Base-by-base conservation (phyloP, 2,113 vertebrate genomes). In the Sceloporus tristichus region DNA sequence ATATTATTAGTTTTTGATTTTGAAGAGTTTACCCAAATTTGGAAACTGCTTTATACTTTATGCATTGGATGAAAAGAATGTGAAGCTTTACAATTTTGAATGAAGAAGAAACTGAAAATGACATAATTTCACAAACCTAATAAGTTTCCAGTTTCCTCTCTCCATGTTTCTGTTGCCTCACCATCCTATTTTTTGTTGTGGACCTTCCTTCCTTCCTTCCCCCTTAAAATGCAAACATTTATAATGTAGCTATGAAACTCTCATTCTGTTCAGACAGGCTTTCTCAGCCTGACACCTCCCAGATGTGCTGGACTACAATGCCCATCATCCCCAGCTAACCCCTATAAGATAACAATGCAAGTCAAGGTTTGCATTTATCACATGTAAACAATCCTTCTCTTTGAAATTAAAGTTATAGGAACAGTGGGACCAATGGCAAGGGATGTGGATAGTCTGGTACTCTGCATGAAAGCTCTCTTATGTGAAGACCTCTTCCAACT, bases 361-460 rank as follows among this genome's bases (percentile, higher is more conserved):
- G 59, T 62, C 59, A 62, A 62, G 13, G 59, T 62, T 62, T 62
- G 59, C 59, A 62, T 14, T 83, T 25, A 29, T n/a, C 70, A 18
- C 16, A 70, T 83, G 5, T 71, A 48, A 16, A 71, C 10, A 71
- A 56, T 13, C 25, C 9, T 59, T 19, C 65, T 91, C n/a, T 87
- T 0, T 0, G 89, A 78, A 54, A 83, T 19, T 48, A 5, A 88
- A 98, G 98, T 98, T 82, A 14, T 66, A 0, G 73, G 93, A 6
- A 92, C 95, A 0, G 0, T 96, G 5, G 98, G 98, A 34, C 98
- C 98, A 0, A 93, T 98, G 96, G 98, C 96, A 0, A 96, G 94
- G 71, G 98, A 99, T 0, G 98, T 99, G 91, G 98, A 98, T 92
- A 98, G 98, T 91, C 95, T 99, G 95, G 98, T 95, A 6, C 92